Evolutionary conservation across 64 coral and sea anemone genomes (phyloP), one percentile per base, ranked within the genome.

Genomic region (Orbicella faveolata): DNA sequence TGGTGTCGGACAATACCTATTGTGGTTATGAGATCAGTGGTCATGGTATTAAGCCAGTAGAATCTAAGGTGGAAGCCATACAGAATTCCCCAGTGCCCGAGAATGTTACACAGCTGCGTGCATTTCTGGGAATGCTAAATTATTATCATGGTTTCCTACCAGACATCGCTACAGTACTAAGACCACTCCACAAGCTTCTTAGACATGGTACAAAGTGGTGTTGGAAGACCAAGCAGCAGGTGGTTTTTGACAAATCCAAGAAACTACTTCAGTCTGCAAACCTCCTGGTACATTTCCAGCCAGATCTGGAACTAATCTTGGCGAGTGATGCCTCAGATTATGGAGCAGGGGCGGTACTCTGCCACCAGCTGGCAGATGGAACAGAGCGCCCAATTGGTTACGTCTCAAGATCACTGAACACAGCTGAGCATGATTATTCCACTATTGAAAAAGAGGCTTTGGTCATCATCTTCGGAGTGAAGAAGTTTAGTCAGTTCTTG

Each of bases 41-140:
- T 30, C 30, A 30, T 30, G 30, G 30, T 30, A 30, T 30, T 30
- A 30, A 30, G 30, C 30, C 30, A 30, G 30, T 30, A 30, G 30
- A 30, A 30, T 30, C 65, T 35, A 93, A 93, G 73, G 86, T 93
- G 15, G 92, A 93, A 52, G 92, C 92, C 70, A 93, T 89, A 52
- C 78, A 83, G 54, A 93, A 83, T 88, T 77, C 77, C 77, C 85
- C 77, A 61, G 77, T 25, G 21, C 91, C 91, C 34, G 73, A 44
- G 25, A 72, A 88, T 77, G 52, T 88, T 30, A 89, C 54, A 20
- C 87, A 30, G 30, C 30, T 30, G 30, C 30, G 0, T 30, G 30
- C 30, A 30, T 30, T 30, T 30, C 30, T 30, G 30, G 30, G 30
- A 30, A 30, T 30, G 30, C 30, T 30, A 30, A 30, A 30, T 30